phyloP scores from a whole-genome alignment of 2,797 vertebrate species.

The Premnoplex brunnescens region DNA sequence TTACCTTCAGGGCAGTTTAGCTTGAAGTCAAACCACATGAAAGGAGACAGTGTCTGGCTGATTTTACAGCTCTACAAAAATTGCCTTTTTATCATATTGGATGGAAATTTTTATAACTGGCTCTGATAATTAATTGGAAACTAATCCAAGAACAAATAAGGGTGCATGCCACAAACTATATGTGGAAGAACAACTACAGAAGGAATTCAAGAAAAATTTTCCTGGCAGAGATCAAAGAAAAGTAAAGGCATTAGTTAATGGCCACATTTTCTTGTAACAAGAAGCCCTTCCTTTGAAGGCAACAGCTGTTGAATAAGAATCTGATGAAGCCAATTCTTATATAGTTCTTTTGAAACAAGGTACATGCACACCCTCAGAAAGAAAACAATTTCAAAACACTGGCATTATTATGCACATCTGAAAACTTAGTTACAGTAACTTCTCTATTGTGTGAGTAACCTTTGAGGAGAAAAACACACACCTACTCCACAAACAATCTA shows the following conservation, averaged over 20 bases:
- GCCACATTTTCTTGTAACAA: conserved; percentile 20
- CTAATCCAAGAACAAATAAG: conserved; percentile 55
- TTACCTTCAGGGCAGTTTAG: conserved; percentile 47
- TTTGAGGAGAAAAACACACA: not conserved
- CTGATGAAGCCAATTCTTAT: not conserved
- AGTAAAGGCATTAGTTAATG: conserved; percentile 37
- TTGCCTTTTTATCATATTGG: not conserved
- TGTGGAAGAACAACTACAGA: not conserved
- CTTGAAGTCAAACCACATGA: conserved; percentile 69
- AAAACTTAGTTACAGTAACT: not conserved
- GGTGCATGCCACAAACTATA: not conserved
- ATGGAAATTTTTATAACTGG: not conserved
- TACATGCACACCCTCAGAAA: not conserved
- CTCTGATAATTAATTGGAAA: conserved; percentile 48
- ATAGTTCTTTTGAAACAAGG: conserved; percentile 2
- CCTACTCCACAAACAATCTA: not conserved
- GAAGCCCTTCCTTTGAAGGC: conserved; percentile 35
- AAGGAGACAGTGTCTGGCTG: conserved; percentile 28
- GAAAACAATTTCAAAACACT: not conserved
- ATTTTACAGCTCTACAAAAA: conserved; percentile 40
- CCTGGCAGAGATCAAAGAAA: conserved; percentile 62
- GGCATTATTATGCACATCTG: not conserved
- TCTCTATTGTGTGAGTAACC: not conserved
- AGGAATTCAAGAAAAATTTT: not conserved
- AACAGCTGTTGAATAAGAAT: conserved; percentile 69